Conservation (phyloP, 37 sponge, comb jelly and placozoan species). For the Oopsacas minuta region DNA sequence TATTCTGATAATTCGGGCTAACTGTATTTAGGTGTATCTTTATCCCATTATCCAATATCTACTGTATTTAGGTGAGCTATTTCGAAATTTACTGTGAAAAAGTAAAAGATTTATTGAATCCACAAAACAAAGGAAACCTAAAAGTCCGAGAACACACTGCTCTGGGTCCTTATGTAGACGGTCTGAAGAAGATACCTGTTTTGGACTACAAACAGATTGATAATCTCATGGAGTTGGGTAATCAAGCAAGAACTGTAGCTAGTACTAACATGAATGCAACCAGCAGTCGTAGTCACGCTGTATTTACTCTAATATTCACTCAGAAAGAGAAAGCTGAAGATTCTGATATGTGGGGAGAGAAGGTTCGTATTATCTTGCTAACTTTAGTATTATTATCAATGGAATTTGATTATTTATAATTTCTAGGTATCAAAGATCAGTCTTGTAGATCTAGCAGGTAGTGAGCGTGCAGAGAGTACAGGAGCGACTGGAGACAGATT, state of each 20-base stretch:
- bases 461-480: conserved; percentile 81
- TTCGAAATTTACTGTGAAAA: conserved; percentile 95
- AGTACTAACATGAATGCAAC: conserved; percentile 94
- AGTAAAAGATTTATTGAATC: conserved; percentile 81
- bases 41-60: conserved; percentile 36
- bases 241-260: conserved; percentile 92
- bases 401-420: background rate
- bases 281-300: conserved; percentile 87
- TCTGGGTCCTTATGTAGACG: conserved; percentile 90
- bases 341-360: conserved; percentile 34
- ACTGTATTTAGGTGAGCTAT: conserved; percentile 77
- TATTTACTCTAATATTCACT: conserved; percentile 87
- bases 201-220: conserved; percentile 53
- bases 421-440: conserved; percentile 76
- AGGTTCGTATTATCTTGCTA: conserved; percentile 30
- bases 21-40: background rate
- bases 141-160: conserved; percentile 83
- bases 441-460: conserved; percentile 90
- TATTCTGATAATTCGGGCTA: background rate
- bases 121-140: conserved; percentile 64
- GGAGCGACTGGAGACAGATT: conserved; percentile 81
- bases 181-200: conserved; percentile 78
- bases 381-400: conserved; percentile 31
- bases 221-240: conserved; percentile 87
- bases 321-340: conserved; percentile 44